phyloP scores from a whole-genome alignment of 2,113 vertebrate genomes.

The Crypturellus undulatus region DNA sequence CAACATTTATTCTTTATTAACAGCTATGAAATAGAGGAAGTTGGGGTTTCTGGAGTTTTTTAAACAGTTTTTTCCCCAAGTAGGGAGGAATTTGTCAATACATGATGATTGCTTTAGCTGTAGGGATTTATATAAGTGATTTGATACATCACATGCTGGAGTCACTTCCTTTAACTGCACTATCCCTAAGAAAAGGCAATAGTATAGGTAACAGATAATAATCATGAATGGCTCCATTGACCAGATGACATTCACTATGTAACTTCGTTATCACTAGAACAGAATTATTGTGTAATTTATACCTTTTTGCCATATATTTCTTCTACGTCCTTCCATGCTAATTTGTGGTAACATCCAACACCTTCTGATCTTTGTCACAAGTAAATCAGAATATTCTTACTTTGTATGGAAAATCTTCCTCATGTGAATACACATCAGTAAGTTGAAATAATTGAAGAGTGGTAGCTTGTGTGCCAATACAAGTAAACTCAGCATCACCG shows the following conservation, averaged over 20 bases:
- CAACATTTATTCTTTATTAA: background rate
- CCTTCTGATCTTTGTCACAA: background rate
- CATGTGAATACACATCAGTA: background rate
- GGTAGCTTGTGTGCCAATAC: background rate
- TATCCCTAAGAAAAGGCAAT: background rate
- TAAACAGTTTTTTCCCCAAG: background rate
- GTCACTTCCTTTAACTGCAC: background rate
- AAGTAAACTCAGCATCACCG: background rate
- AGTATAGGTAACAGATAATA: background rate
- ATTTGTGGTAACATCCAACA: background rate
- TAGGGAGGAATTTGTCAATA: background rate
- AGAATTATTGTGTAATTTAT: background rate
- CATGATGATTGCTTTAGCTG: background rate
- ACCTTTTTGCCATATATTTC: background rate
- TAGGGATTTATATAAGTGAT: background rate
- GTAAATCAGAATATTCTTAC: background rate
- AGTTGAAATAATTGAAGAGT: background rate
- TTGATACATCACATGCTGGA: background rate
- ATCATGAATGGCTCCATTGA: background rate
- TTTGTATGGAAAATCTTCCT: conserved; percentile 23
- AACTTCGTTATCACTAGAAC: background rate
- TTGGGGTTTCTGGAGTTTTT: background rate
- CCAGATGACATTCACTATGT: background rate
- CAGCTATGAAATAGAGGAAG: background rate
- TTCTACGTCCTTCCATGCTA: background rate